Evolutionary conservation across 2,888 invertebrate genomes (phyloP).

Genomic region (Chrysotoxum bicinctum): DNA sequence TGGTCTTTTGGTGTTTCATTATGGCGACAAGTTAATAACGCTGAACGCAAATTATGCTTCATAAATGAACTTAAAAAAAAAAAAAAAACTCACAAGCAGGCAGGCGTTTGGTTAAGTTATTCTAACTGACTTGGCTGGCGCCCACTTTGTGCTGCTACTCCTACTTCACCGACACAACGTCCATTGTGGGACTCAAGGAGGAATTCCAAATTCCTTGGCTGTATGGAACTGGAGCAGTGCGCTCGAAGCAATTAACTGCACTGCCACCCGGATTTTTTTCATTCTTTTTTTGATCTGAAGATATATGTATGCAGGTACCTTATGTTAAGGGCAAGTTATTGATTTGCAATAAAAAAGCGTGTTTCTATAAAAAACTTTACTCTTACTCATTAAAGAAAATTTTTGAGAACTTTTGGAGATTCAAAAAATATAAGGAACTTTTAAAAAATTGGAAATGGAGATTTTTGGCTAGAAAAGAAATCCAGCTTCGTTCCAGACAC

Average conservation of each 20-base stretch:
- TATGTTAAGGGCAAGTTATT: not conserved
- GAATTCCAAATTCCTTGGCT: conserved; percentile 58
- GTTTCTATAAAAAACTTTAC: too few relatives aligned
- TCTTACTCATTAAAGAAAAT: too few relatives aligned
- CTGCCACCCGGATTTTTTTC: conserved; percentile 36
- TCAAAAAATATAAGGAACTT: too few relatives aligned
- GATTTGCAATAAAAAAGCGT: not conserved
- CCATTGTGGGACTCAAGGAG: conserved; percentile 61
- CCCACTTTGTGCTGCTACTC: conserved; percentile 57
- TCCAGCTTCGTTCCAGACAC: too few relatives aligned
- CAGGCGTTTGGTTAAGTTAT: conserved; percentile 23
- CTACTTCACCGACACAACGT: conserved; percentile 49
- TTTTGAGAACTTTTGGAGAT: too few relatives aligned
- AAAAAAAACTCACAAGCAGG: not conserved
- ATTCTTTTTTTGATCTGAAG: not conserved
- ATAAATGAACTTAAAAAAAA: conserved; percentile 32
- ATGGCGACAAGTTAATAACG: conserved; percentile 70
- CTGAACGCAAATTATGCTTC: conserved; percentile 60
- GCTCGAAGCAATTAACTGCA: conserved; percentile 63
- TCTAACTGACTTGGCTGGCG: conserved; percentile 57
- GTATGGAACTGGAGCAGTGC: conserved; percentile 55
- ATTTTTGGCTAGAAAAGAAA: too few relatives aligned
- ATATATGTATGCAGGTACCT: not conserved
- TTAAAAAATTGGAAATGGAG: too few relatives aligned
- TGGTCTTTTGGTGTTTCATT: conserved; percentile 43